Percentiles rank a stretch among this genome's conserved stretches.
Conservation (phyloP, 1,140 invertebrate species). For the Drosophila jambulina region DNA sequence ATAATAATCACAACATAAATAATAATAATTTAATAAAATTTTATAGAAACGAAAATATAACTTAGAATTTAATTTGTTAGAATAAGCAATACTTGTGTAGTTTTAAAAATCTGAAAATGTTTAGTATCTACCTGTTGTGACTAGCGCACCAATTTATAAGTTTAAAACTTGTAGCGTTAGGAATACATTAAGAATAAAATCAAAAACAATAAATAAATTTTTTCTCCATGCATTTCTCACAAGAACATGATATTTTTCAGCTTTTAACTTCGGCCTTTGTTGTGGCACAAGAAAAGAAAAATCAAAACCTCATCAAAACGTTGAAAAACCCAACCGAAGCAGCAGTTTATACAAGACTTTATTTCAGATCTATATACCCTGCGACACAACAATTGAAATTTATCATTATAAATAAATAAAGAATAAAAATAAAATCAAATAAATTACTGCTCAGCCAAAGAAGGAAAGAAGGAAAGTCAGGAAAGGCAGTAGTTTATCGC, state of each 20-base stretch:
- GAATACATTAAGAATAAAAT: no score
- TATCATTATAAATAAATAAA: conserved; percentile 37
- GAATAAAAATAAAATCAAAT: conserved; percentile 22
- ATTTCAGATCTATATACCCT: conserved; percentile 2
- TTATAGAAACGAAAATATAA: no score
- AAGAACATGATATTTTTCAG: conserved; percentile 21
- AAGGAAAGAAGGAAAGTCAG: not conserved
- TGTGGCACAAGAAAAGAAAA: conserved; percentile 13
- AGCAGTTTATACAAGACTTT: conserved; percentile 15
- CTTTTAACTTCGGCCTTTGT: conserved; percentile 27
- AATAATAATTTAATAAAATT: no score
- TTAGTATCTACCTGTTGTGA: no score
- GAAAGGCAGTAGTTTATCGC: conserved; percentile 38
- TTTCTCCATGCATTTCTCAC: not conserved
- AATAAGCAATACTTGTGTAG: no score
- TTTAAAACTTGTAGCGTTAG: no score
- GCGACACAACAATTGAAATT: conserved; percentile 26
- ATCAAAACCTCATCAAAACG: conserved; percentile 1
- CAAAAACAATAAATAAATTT: not conserved
- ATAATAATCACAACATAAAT: no score
- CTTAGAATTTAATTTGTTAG: no score
- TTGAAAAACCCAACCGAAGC: conserved; percentile 10
- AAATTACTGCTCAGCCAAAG: conserved; percentile 3
- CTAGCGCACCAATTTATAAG: no score
- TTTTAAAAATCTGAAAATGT: no score